Evolutionary conservation across 2,113 vertebrate species (phyloP), one percentile per base, ranked within the genome.

Genomic region (Dicerorhinus sumatrensis): DNA sequence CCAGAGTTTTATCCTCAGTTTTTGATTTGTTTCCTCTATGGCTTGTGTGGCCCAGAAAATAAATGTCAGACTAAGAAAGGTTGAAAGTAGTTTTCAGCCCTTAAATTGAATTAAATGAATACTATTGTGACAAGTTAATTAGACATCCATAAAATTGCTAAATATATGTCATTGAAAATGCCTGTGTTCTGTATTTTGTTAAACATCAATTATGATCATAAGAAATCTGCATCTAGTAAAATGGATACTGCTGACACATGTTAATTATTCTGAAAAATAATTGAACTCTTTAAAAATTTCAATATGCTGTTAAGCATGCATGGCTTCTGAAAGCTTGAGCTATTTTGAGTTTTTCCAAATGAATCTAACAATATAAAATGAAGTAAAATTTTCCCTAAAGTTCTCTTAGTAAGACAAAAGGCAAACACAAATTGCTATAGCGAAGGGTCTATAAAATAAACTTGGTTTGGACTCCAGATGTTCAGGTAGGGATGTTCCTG

Each of bases 201-300:
- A 96, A 97, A 95, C 84, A 95, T 97, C 97, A 98, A 97, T 98
- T 97, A 97, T 89, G 75, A 73, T 60, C 95, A 62, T 96, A 97
- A 98, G 96, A 96, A 97, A 93, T 93, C 72, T 82, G 96, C 96
- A 98, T 98, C 94, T 96, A 77, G 77, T 96, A 94, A 96, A 97
- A 89, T 86, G 83, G 89, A 91, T 97, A 96, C 62, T 98, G 82
- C 82, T 92, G 93, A 95, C 96, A 98, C 3, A 86, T 96, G 83
- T 96, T 98, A 97, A 98, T 97, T 98, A 97, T 96, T 96, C 56
- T 96, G 76, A 56, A 86, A 91, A 89, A 97, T 97, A 97, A 97
- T 86, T 84, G n/a, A 90, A n/a, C 51, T 95, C 48, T 97, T 98
- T 85, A 96, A 97, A 97, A 96, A 77, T 91, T 96, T 95, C 92